Base-by-base conservation (phyloP, 2,113 vertebrate species). In the Sebastes fasciatus region DNA sequence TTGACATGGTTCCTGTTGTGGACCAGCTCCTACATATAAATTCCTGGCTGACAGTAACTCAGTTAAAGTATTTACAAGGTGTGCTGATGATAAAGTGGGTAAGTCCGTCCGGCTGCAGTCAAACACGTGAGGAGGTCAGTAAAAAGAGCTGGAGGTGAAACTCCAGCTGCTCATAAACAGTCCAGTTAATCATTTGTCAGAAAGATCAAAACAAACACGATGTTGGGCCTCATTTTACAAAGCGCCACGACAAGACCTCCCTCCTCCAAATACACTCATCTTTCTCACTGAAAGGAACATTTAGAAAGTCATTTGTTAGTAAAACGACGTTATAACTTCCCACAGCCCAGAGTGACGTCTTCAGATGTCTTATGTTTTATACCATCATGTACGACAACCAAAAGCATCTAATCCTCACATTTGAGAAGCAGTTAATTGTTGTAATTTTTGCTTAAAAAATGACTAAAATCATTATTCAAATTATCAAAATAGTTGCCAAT, bases 141-240 rank as follows among this genome's bases (percentile, higher is more conserved):
- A 34, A 26, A 48, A 69, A 65, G 43, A 77, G 51, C 42, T 16
- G 61, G 49, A 74, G 80, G 77, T 75, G 65, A 87, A 86, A 86
- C 77, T 83, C 79, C 80, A 71, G 82, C 65, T 55, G 82, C 86
- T 85, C 76, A 6, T 75, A n/a, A 85, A 81, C 73, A 66, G 49
- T 68, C 42, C n/a, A 52, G 85, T 86, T 73, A 91, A 88, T 84
- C 67, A 91, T 88, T 88, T 0, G 74, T 49, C 49, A 77, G 42
- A 73, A 62, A 72, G 45, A 76, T 78, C 58, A 68, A 74, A 85
- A 86, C 71, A 79, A 86, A 77, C 52, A 80, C 16, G 60, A 55
- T 6, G 13, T 40, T 1, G 0, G 3, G 34, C 34, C 34, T 34
- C 34, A 34, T 34, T 34, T 34, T 34, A 34, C 34, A 34, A 34